phyloP scores from a whole-genome alignment of 2,113 vertebrate genomes.

The Phocoena phocoena region DNA sequence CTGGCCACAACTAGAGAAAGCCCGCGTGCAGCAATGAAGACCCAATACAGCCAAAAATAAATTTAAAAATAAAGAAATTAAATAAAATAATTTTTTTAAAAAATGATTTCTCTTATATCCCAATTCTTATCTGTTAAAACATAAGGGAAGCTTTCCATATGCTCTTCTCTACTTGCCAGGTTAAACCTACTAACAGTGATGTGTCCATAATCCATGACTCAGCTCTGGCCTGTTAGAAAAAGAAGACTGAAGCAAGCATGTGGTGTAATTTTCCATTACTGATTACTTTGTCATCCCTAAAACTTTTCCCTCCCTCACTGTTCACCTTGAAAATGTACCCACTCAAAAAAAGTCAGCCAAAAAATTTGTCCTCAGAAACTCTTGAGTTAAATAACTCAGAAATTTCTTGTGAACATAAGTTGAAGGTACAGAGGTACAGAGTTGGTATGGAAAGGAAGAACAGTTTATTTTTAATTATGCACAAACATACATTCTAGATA shows the following conservation, averaged over 20 bases:
- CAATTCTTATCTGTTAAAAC: neutral
- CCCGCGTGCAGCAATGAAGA: too few species aligned
- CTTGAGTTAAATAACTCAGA: neutral
- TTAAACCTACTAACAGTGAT: neutral
- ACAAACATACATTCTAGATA: neutral
- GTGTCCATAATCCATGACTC: neutral
- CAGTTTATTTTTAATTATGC: neutral
- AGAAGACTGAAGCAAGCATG: neutral
- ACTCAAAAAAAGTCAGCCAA: neutral
- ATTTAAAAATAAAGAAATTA: too few species aligned
- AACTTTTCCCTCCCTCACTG: neutral
- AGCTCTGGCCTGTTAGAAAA: neutral
- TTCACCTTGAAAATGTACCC: neutral
- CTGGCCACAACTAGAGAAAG: too few species aligned
- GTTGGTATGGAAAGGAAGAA: neutral
- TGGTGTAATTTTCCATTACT: neutral
- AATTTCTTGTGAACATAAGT: neutral
- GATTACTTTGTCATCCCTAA: neutral
- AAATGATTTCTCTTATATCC: neutral
- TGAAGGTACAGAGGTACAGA: neutral
- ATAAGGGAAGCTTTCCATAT: neutral
- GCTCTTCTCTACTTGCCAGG: neutral
- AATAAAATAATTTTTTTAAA: too few species aligned
- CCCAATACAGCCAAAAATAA: too few species aligned
- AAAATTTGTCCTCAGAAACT: constrained; percentile 15